These are phyloP conservation scores for Leptothorax acervorum DNA, from an alignment of 2,888 invertebrate genomes.

Conservation along the genomic window DNA sequence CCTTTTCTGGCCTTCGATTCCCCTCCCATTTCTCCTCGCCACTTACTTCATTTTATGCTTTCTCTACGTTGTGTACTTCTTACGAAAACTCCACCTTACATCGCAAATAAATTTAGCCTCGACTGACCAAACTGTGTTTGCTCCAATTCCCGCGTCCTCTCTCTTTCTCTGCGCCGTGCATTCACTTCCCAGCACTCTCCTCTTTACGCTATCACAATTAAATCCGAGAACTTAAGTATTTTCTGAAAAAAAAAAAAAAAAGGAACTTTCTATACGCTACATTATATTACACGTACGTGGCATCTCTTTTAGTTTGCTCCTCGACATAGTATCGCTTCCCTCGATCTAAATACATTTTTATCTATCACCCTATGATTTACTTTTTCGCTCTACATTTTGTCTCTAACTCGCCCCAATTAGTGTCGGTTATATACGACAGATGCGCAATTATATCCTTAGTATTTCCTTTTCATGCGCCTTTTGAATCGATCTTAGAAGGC, in stretches of 20 bases:
- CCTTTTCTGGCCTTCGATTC: constrained; percentile 42
- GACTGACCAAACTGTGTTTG: constrained; percentile 25
- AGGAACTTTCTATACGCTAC: neutral
- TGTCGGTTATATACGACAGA: neutral
- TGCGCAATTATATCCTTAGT: neutral
- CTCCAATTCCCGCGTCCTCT: constrained; percentile 21
- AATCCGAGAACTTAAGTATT: neutral
- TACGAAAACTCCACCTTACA: constrained; percentile 35
- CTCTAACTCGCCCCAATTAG: neutral
- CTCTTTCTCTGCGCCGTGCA: neutral
- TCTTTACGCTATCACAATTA: neutral
- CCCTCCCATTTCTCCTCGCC: neutral
- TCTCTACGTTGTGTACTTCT: constrained; percentile 22
- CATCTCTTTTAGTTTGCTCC: neutral
- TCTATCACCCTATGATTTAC: neutral
- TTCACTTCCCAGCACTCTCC: constrained; percentile 3
- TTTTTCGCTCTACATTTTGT: neutral
- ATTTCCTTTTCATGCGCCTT: neutral
- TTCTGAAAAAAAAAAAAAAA: neutral
- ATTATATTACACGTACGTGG: neutral
- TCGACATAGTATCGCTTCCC: neutral
- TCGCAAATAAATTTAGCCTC: constrained; percentile 31
- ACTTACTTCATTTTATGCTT: constrained; percentile 46
- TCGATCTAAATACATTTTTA: neutral
- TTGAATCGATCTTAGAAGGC: neutral